These are phyloP conservation scores for Palythoa caribaeorum DNA, from an alignment of 92 coral and sea anemone species.

Conservation along the genomic window DNA sequence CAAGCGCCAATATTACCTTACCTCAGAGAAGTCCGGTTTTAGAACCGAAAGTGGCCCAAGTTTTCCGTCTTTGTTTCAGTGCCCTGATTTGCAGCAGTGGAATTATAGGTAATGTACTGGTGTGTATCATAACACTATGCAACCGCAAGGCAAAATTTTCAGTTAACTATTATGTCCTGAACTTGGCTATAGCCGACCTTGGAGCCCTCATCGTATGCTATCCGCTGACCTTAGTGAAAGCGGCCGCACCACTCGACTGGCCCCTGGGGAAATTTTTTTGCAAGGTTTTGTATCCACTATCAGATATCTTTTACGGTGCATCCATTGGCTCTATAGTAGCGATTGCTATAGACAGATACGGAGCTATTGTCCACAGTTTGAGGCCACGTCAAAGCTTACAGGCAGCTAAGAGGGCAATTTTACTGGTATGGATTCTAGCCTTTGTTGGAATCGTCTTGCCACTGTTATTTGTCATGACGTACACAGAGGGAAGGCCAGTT, in stretches of 20 bases:
- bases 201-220: conserved; percentile 83
- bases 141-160: conserved; percentile 77
- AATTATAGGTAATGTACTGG: conserved; percentile 78
- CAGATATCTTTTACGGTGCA: conserved; percentile 88
- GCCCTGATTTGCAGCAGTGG: conserved; percentile 85
- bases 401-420: conserved; percentile 84
- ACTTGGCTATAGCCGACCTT: conserved; percentile 83
- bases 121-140: conserved; percentile 70
- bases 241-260: conserved; percentile 83
- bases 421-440: conserved; percentile 72
- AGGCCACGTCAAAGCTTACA: conserved; percentile 70
- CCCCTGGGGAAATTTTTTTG: conserved; percentile 87
- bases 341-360: conserved; percentile 87
- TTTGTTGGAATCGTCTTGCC: conserved; percentile 73
- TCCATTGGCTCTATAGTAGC: conserved; percentile 95
- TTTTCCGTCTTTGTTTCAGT: conserved; percentile 74
- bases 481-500: conserved; percentile 50
- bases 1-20: neutral
- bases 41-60: conserved; percentile 77
- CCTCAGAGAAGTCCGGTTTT: neutral
- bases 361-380: conserved; percentile 88
- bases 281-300: conserved; percentile 75
- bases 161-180: conserved; percentile 81
- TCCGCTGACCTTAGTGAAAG: conserved; percentile 83
- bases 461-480: conserved; percentile 84